phyloP scores from a whole-genome alignment of 2,888 invertebrate species.

The Abscondita cerata region DNA sequence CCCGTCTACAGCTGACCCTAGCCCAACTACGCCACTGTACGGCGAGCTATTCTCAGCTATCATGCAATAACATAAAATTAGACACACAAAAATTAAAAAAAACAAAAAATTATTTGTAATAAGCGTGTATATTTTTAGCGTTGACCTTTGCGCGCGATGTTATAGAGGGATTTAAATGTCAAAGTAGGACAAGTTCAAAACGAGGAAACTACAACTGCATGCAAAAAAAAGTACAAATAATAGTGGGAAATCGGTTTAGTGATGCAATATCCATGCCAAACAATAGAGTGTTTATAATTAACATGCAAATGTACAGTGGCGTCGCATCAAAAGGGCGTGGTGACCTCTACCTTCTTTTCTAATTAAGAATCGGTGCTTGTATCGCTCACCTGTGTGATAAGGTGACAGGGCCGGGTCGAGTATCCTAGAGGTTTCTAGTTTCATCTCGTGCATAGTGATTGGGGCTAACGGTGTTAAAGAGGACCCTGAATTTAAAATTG shows the following conservation, averaged over 20 bases:
- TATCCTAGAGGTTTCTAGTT: slow-evolving; percentile 67
- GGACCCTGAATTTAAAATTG: slow-evolving; percentile 59
- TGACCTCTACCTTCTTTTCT: slow-evolving; percentile 21
- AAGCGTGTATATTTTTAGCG: background rate
- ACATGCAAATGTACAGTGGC: slow-evolving; percentile 48
- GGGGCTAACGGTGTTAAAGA: slow-evolving; percentile 76
- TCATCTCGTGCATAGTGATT: slow-evolving; percentile 79
- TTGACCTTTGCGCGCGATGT: background rate
- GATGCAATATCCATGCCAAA: slow-evolving; percentile 36
- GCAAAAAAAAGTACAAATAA: slow-evolving; percentile 12
- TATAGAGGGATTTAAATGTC: background rate
- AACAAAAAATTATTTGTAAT: slow-evolving; percentile 18
- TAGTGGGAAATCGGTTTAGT: slow-evolving; percentile 52
- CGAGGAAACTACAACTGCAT: background rate
- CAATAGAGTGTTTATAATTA: slow-evolving; percentile 14
- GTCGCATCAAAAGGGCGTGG: slow-evolving; percentile 31
- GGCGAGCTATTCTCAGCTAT: slow-evolving; percentile 59
- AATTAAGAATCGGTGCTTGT: slow-evolving; percentile 4
- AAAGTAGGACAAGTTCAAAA: slow-evolving; percentile 3
- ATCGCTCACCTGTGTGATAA: slow-evolving; percentile 71
- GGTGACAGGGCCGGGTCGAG: slow-evolving; percentile 73
- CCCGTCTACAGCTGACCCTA: slow-evolving; percentile 57
- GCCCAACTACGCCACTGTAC: slow-evolving; percentile 58
- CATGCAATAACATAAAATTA: slow-evolving; percentile 44
- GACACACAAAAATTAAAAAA: slow-evolving; percentile 36